Conservation (phyloP, 1,140 invertebrate genomes). For the Sycobia sp. region DNA sequence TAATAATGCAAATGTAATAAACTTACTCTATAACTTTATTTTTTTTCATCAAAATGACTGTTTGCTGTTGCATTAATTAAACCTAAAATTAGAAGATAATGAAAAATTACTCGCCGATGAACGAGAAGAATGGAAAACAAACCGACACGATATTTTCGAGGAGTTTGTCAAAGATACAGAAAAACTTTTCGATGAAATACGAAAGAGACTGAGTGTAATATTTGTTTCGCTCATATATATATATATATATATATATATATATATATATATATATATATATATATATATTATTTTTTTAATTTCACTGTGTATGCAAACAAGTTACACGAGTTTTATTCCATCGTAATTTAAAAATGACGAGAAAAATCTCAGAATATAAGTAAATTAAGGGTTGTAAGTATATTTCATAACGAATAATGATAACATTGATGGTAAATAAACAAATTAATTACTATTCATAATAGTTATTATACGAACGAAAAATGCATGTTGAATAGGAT, state of each 20-base stretch:
- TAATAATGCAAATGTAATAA: constrained; percentile 16
- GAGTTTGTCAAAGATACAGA: constrained; percentile 17
- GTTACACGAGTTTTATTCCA: constrained; percentile 6
- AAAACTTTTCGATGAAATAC: constrained; percentile 4
- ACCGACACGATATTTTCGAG: not conserved
- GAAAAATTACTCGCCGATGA: not conserved
- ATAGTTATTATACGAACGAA: constrained; percentile 9
- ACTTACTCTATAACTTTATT: constrained; percentile 11
- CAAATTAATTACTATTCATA: constrained; percentile 7
- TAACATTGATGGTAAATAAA: not conserved
- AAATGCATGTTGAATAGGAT: not conserved
- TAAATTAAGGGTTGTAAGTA: constrained; percentile 10
- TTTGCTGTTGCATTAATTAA: constrained; percentile 7
- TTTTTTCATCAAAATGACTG: constrained; percentile 8
- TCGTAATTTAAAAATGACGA: not conserved
- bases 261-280: not conserved
- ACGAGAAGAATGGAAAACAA: not conserved
- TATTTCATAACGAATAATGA: constrained; percentile 15
- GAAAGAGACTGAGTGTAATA: constrained; percentile 23
- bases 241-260: too few relatives aligned
- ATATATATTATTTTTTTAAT: constrained; percentile 9
- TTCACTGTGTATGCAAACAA: not conserved
- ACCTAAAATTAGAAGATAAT: constrained; percentile 3
- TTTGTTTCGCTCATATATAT: not conserved
- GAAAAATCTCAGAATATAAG: too few relatives aligned